A percentile compares a stretch with the other conserved stretches of the same genome.
Evolutionary conservation across 2,888 invertebrate species (phyloP).

Genomic region (Fissipunctia ypsillon): DNA sequence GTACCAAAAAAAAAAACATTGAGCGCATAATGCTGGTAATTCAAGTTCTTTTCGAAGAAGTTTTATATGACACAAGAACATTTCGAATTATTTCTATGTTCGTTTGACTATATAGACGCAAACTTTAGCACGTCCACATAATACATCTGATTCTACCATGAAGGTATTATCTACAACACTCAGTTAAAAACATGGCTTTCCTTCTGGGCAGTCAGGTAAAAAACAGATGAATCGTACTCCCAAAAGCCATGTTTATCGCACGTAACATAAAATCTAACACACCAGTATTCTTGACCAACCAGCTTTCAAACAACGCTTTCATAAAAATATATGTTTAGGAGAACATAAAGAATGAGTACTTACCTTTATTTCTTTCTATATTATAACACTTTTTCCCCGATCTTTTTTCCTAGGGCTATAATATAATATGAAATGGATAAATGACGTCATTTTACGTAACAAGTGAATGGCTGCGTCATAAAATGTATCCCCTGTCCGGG

Average conservation of each 20-base stretch:
- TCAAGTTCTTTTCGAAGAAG: background rate
- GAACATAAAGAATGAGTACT: background rate
- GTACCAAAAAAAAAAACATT: background rate
- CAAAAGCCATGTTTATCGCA: constrained; percentile 12
- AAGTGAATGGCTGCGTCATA: constrained; percentile 65
- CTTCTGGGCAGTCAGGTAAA: background rate
- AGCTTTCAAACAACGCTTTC: constrained; percentile 16
- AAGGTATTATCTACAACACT: background rate
- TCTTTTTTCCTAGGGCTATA: constrained; percentile 39
- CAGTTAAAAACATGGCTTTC: background rate
- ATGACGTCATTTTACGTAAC: constrained; percentile 60
- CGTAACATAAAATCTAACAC: constrained; percentile 42
- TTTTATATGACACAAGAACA: background rate
- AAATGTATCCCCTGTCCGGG: constrained; percentile 59
- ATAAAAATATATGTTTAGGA: constrained; percentile 22
- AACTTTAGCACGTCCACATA: background rate
- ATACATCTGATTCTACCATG: background rate
- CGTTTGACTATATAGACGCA: background rate
- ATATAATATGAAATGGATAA: constrained; percentile 59
- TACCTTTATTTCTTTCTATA: constrained; percentile 5
- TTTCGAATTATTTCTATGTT: background rate
- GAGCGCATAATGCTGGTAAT: no score
- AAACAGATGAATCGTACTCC: background rate
- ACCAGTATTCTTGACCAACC: constrained; percentile 22
- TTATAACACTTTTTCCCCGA: background rate